Base-by-base conservation (phyloP, 1,140 invertebrate genomes). In the Vanessa atalanta region DNA sequence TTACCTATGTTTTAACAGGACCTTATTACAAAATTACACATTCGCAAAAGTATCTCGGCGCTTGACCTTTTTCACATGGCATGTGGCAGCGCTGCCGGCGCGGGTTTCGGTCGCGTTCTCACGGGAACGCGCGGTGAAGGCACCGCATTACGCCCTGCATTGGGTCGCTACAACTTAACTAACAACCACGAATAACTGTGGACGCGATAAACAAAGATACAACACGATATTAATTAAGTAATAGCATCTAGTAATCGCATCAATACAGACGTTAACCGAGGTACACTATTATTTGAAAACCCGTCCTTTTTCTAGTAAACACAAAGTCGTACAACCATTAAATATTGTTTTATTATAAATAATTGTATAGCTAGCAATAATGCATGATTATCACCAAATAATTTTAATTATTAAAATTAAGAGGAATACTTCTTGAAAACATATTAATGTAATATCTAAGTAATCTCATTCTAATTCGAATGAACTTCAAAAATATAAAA, bases 41-140 rank as follows among this genome's bases (percentile, higher is more conserved):
- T 79, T 84, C 71, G 81, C 83, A 78, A 84, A 82, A 83, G 76
- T 81, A 79, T 77, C 76, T 77, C 82, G 78, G 78, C 77, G 76
- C 75, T 82, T 87, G 84, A 88, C 87, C 85, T 88, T 87, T 87
- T 80, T 79, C 77, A 78, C 70, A 77, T 79, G 80, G 79, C 75
- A 77, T 79, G 83, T 67, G 70, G 77, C 61, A 61, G 48, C 53
- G 51, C 51, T 60, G 78, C 75, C 73, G 74, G 80, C 77, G 73
- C 69, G 64, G 74, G 43, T 67, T 66, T 65, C 77, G 81, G 82
- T 82, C 83, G 82, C 83, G 87, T 92, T 92, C 90, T 90, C 90
- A 92, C 90, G 90, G 90, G 90, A 92, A 92, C 90, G 86, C 83
- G 67, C 81, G 84, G 82, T 85, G 89, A 88, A 88, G 88, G 87